Conservation (phyloP, 2,888 invertebrate species). For the Sinelater perroti region DNA sequence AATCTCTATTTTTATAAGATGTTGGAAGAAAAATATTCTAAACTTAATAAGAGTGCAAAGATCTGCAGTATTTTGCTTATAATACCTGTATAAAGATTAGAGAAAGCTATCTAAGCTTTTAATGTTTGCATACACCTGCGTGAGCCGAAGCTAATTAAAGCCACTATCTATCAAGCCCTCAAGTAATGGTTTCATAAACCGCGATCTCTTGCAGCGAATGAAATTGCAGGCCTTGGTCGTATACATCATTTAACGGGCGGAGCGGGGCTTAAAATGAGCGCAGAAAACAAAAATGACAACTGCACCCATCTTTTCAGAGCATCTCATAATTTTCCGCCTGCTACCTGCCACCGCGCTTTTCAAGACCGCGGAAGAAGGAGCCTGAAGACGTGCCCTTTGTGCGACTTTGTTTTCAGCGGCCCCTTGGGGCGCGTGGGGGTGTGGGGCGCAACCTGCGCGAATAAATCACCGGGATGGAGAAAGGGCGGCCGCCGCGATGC, state of each 20-base stretch:
- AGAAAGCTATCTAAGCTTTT: too few species aligned
- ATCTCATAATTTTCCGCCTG: slow-evolving; percentile 17
- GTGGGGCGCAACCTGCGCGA: slow-evolving; percentile 27
- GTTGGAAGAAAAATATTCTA: too few species aligned
- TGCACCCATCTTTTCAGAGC: too few species aligned
- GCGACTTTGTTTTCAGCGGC: slow-evolving; percentile 18
- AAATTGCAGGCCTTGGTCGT: slow-evolving; percentile 1
- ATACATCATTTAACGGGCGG: slow-evolving; percentile 23
- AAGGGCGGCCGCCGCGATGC: slow-evolving; percentile 35
- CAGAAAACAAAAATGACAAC: neutral
- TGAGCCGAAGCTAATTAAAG: slow-evolving; percentile 9
- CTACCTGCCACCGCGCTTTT: too few species aligned
- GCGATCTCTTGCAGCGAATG: slow-evolving; percentile 8
- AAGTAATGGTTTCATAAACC: slow-evolving; percentile 16
- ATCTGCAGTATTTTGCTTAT: too few species aligned
- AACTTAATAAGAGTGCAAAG: too few species aligned
- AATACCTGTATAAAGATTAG: too few species aligned
- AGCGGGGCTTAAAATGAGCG: too few species aligned
- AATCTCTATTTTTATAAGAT: too few species aligned
- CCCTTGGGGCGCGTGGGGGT: slow-evolving; percentile 7
- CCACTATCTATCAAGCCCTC: neutral
- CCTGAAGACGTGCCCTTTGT: slow-evolving; percentile 22
- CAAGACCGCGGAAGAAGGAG: slow-evolving; percentile 13
- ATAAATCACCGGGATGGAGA: slow-evolving; percentile 41
- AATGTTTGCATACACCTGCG: slow-evolving; percentile 5